Conservation (phyloP, 2,888 invertebrate species). For the Sphaerolaimus hirsutus region DNA sequence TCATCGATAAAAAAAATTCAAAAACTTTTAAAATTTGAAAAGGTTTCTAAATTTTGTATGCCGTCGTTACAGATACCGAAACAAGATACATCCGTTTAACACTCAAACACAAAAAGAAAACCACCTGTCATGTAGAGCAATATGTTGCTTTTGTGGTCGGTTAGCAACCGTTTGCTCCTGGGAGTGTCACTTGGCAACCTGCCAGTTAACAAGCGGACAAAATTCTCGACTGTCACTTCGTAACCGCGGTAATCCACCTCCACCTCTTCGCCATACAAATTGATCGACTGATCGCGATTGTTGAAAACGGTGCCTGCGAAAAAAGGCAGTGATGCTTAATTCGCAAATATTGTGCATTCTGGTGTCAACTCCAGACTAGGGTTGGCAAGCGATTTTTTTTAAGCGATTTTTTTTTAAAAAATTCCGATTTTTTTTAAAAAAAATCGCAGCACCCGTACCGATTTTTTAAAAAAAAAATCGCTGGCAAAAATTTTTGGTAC, state of each 20-base stretch:
- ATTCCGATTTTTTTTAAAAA: background rate
- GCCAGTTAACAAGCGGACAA: slow-evolving; percentile 79
- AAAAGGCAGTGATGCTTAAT: background rate
- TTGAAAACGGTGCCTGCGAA: slow-evolving; percentile 69
- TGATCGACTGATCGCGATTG: slow-evolving; percentile 86
- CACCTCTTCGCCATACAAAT: slow-evolving; percentile 95
- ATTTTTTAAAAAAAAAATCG: too few species aligned
- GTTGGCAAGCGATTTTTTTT: too few species aligned
- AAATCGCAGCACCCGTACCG: too few species aligned
- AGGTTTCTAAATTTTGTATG: background rate
- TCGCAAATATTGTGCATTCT: background rate
- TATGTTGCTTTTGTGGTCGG: slow-evolving; percentile 87
- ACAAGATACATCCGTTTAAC: background rate
- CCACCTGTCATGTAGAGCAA: slow-evolving; percentile 66
- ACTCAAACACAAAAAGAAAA: background rate
- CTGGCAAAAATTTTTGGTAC: too few species aligned
- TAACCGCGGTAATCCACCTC: slow-evolving; percentile 40
- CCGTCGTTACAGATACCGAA: background rate
- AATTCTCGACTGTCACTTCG: slow-evolving; percentile 87
- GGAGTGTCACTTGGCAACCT: slow-evolving; percentile 74
- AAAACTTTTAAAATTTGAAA: slow-evolving; percentile 1
- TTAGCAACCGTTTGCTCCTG: slow-evolving; percentile 69
- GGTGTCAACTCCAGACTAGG: too few species aligned
- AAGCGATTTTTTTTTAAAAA: background rate
- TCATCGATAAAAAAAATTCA: too few species aligned